Conservation (phyloP, 1,140 invertebrate species). For the Acromyrmex heyeri region DNA sequence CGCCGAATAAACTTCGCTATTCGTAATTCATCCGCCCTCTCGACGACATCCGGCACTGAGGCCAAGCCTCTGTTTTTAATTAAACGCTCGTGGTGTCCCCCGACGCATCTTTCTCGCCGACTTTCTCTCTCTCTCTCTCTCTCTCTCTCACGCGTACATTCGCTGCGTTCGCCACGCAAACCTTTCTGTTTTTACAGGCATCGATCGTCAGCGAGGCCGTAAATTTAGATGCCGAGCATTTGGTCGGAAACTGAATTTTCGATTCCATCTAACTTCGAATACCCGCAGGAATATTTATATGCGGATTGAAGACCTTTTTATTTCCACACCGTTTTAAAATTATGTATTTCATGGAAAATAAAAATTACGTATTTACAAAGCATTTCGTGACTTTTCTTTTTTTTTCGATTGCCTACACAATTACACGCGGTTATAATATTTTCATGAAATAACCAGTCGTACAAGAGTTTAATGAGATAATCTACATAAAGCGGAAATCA, state of each 20-base stretch:
- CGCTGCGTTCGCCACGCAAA: constrained; percentile 4
- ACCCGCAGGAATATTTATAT: constrained; percentile 27
- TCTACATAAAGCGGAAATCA: constrained; percentile 36
- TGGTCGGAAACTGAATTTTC: constrained; percentile 28
- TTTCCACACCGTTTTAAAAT: neutral
- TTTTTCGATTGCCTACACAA: neutral
- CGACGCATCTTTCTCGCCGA: constrained; percentile 3
- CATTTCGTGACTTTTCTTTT: neutral
- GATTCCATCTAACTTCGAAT: constrained; percentile 26
- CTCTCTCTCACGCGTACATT: constrained; percentile 38
- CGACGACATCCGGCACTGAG: constrained; percentile 46
- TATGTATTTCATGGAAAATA: constrained; percentile 1
- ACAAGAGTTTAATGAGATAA: constrained; percentile 20
- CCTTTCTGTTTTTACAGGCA: constrained; percentile 51
- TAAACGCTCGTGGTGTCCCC: constrained; percentile 68
- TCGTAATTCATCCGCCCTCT: constrained; percentile 43
- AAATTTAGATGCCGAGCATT: constrained; percentile 31
- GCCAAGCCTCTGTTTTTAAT: constrained; percentile 75
- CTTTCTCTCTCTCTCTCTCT: neutral
- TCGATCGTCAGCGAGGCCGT: constrained; percentile 43
- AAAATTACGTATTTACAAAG: neutral
- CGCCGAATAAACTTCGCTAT: constrained; percentile 67
- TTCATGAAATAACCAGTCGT: neutral
- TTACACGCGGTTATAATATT: neutral
- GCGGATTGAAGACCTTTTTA: neutral